Conservation (phyloP, 1,140 invertebrate genomes). For the Micrasema minimum region DNA sequence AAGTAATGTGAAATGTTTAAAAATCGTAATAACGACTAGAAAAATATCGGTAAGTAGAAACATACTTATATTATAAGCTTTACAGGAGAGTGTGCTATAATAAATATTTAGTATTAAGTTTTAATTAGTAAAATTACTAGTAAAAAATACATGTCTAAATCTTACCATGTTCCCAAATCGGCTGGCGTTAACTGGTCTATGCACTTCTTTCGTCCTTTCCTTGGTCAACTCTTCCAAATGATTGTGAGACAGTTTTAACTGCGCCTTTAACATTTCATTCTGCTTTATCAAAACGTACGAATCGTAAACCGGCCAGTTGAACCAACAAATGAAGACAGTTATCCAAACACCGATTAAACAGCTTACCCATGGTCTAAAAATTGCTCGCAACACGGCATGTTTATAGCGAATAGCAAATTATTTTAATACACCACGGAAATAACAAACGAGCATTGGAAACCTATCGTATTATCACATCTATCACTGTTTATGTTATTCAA, state of each 20-base stretch:
- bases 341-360: constrained; percentile 62
- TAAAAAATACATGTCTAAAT: too few species aligned
- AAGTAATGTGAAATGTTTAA: too few species aligned
- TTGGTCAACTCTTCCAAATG: constrained; percentile 57
- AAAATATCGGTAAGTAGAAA: too few species aligned
- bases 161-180: constrained; percentile 27
- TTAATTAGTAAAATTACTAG: too few species aligned
- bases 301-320: constrained; percentile 62
- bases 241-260: constrained; percentile 58
- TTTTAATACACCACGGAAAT: constrained; percentile 4
- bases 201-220: constrained; percentile 39
- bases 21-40: too few species aligned
- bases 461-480: neutral
- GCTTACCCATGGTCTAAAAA: constrained; percentile 64
- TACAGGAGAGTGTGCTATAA: too few species aligned
- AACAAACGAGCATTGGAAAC: constrained; percentile 1
- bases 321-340: constrained; percentile 60
- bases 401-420: constrained; percentile 54
- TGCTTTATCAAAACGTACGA: constrained; percentile 58
- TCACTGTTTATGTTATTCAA: neutral
- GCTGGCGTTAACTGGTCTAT: neutral
- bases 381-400: constrained; percentile 61
- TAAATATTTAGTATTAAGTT: too few species aligned
- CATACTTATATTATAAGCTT: too few species aligned
- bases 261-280: constrained; percentile 62